These are phyloP conservation scores for Pseudochirops corinnae DNA, from an alignment of 2,797 vertebrate species.

Conservation along the genomic window DNA sequence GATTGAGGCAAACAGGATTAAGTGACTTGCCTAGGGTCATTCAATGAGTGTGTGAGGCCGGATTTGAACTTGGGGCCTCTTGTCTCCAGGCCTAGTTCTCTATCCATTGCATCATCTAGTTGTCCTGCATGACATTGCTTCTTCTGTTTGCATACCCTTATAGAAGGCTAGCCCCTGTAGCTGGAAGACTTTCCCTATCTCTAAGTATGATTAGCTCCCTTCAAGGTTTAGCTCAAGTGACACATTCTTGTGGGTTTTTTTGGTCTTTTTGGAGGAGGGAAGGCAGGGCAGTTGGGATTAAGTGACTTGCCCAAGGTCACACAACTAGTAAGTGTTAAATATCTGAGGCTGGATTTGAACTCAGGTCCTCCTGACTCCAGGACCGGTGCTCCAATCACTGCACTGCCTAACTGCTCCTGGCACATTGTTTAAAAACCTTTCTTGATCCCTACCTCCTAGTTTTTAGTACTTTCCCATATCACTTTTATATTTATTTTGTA, in stretches of 20 bases:
- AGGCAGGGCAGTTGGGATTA: no score
- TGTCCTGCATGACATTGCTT: background rate
- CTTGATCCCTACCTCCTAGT: background rate
- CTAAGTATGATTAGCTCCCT: background rate
- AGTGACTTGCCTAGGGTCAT: background rate
- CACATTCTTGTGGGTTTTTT: background rate
- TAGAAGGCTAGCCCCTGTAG: no score
- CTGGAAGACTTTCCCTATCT: background rate
- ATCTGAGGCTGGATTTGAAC: no score
- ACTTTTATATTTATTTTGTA: background rate
- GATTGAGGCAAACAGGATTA: background rate
- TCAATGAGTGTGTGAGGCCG: background rate
- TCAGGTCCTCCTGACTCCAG: no score
- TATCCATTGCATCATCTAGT: no score
- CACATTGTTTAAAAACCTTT: background rate
- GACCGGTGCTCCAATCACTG: no score
- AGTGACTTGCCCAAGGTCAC: no score
- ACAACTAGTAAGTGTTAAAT: no score
- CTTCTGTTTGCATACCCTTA: background rate
- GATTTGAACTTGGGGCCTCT: background rate
- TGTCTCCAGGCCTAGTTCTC: background rate
- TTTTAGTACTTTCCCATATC: background rate
- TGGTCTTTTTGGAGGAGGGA: no score
- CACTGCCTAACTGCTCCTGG: no score
- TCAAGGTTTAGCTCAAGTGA: background rate